Conservation (phyloP, 2,113 vertebrate genomes). For the Gallinago paraguaiae region DNA sequence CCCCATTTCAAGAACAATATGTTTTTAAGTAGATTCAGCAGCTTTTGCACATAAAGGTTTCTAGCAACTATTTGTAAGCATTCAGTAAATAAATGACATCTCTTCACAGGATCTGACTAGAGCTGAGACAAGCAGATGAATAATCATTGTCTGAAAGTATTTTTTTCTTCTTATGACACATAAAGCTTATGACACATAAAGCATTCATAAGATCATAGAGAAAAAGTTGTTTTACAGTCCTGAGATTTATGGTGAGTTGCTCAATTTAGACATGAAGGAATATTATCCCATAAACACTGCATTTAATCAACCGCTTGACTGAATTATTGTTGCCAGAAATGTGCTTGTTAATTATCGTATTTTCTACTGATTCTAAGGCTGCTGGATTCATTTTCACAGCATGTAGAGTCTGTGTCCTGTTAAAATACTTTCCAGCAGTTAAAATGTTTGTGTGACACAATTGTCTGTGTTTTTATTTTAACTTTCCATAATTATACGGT, state of each 20-base stretch:
- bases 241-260: not conserved
- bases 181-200: not conserved
- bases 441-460: constrained; percentile 24
- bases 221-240: not conserved
- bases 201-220: not conserved
- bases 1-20: not conserved
- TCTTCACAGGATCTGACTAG: not conserved
- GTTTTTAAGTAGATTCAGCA: not conserved
- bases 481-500: not conserved
- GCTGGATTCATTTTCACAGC: not conserved
- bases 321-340: constrained; percentile 21
- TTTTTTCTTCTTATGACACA: not conserved
- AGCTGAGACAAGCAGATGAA: not conserved
- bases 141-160: not conserved
- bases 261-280: not conserved
- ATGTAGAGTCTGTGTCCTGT: not conserved
- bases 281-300: not conserved
- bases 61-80: not conserved
- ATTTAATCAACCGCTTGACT: not conserved
- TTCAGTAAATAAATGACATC: not conserved
- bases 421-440: constrained; percentile 31
- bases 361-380: not conserved
- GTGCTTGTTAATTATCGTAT: not conserved
- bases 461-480: constrained; percentile 27
- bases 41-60: not conserved